Conservation (phyloP, 2,797 vertebrate species). For the Sylvilagus floridanus region DNA sequence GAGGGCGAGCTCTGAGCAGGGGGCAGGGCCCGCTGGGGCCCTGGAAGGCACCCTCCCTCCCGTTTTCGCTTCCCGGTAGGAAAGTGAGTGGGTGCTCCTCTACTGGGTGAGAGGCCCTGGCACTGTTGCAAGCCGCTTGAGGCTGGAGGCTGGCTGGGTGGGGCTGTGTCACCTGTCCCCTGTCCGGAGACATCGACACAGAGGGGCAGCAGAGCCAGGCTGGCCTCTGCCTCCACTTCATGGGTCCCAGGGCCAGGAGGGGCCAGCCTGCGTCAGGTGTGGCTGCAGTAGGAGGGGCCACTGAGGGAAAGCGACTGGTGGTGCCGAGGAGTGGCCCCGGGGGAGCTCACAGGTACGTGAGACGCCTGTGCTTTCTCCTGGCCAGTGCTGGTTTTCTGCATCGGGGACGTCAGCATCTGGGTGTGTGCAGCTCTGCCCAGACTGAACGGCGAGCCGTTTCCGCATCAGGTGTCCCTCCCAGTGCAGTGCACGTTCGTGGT, state of each 20-base stretch:
- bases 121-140: neutral
- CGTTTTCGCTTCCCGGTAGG: neutral
- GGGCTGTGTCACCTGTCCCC: neutral
- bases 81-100: neutral
- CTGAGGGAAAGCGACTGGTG: neutral
- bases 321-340: neutral
- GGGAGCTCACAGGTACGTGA: accelerated
- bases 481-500: accelerated
- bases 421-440: neutral
- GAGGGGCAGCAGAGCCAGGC: neutral
- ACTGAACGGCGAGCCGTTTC: neutral
- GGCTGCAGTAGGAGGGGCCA: neutral
- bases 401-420: neutral
- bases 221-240: accelerated
- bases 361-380: neutral
- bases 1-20: neutral
- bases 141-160: neutral
- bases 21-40: neutral
- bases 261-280: accelerated
- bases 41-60: neutral
- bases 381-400: neutral
- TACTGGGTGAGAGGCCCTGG: neutral
- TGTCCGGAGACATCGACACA: neutral
- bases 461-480: neutral
- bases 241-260: neutral